Percentiles rank a stretch among this genome's conserved stretches.
These are phyloP conservation scores for Glyptemys insculpta DNA, from an alignment of 2,797 vertebrate species.

Conservation along the genomic window DNA sequence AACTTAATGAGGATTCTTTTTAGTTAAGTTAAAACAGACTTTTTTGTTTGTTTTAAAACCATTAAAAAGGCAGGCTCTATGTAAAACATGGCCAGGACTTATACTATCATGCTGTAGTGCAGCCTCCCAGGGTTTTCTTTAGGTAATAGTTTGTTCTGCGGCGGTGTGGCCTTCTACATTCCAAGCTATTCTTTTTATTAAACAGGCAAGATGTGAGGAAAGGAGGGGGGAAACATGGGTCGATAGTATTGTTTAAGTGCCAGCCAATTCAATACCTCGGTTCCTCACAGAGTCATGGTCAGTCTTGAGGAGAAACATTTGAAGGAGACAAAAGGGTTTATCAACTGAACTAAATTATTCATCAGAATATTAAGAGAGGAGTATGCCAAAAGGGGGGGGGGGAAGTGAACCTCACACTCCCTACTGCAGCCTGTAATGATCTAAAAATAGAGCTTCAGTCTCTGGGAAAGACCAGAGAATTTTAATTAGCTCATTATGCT, in stretches of 20 bases:
- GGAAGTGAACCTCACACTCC: conserved; percentile 15
- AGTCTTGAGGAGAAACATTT: conserved; percentile 40
- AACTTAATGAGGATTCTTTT: fast-evolving
- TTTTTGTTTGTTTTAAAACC: background rate
- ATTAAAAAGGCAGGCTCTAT: background rate
- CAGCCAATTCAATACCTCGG: background rate
- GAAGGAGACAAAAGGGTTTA: conserved; percentile 36
- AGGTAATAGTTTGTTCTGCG: background rate
- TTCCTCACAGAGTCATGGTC: background rate
- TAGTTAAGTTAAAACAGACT: background rate
- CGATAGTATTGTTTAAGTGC: background rate
- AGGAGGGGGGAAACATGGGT: background rate
- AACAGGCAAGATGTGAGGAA: background rate
- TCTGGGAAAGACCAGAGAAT: conserved; percentile 64
- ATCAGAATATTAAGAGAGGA: conserved; percentile 55
- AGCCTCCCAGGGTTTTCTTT: background rate
- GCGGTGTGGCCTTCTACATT: background rate
- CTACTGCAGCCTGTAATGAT: conserved; percentile 34
- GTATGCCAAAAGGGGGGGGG: background rate
- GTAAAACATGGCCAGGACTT: background rate
- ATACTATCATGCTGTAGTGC: background rate
- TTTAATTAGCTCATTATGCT: conserved; percentile 62
- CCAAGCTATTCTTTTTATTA: background rate
- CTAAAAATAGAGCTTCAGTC: conserved; percentile 62
- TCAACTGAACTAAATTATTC: conserved; percentile 69